A percentile compares a stretch with the other conserved stretches of the same genome.
These are phyloP conservation scores for Microtus oregoni DNA, from an alignment of 2,113 vertebrate species.

Conservation along the genomic window DNA sequence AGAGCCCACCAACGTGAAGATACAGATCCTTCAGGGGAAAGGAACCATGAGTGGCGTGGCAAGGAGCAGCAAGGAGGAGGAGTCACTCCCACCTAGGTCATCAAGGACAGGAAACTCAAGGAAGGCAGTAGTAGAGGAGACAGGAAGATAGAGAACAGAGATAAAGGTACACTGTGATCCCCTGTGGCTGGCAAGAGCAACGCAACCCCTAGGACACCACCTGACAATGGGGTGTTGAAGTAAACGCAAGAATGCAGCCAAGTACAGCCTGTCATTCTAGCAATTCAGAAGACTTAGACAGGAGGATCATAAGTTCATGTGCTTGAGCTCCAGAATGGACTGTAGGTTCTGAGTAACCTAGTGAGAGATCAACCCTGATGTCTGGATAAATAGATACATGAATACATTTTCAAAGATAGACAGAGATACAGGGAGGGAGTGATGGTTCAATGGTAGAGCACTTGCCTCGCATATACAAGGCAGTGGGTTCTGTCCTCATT, in stretches of 20 bases:
- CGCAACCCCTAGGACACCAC: background rate
- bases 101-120: background rate
- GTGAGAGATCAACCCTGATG: background rate
- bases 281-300: background rate
- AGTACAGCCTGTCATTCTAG: background rate
- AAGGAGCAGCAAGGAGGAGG: background rate
- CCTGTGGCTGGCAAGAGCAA: background rate
- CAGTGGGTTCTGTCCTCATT: too few species aligned
- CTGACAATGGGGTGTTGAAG: background rate
- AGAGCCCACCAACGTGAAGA: background rate
- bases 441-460: background rate
- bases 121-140: background rate
- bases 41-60: background rate
- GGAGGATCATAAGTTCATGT: background rate
- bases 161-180: background rate
- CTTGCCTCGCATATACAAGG: too few species aligned
- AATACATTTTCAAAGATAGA: background rate
- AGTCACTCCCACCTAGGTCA: rapidly evolving
- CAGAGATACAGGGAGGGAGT: too few species aligned
- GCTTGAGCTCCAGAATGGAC: background rate
- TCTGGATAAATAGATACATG: background rate
- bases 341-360: background rate
- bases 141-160: background rate
- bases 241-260: background rate
- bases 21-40: background rate